Conservation (phyloP, 2,888 invertebrate genomes). For the Gibbula magus region DNA sequence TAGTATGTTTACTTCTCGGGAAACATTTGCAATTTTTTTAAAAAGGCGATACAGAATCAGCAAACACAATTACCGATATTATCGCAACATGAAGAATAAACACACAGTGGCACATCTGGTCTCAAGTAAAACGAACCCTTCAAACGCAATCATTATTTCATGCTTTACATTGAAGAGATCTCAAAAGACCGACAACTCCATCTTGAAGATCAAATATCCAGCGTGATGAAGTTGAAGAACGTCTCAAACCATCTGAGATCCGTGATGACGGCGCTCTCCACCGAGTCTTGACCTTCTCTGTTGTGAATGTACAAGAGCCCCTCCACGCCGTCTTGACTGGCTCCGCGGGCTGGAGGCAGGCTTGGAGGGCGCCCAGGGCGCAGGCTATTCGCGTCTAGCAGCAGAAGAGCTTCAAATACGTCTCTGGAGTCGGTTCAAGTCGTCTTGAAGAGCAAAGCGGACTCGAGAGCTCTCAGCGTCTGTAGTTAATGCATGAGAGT, state of each 20-base stretch:
- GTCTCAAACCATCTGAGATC: constrained; percentile 15
- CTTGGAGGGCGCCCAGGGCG: not conserved
- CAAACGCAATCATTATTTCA: constrained; percentile 21
- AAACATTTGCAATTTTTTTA: too few relatives aligned
- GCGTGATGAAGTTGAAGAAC: constrained; percentile 3
- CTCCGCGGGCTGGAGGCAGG: not conserved
- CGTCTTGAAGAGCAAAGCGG: constrained; percentile 3
- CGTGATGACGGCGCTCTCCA: not conserved
- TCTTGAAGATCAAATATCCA: constrained; percentile 20
- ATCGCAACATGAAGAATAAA: too few relatives aligned
- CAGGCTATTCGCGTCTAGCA: constrained; percentile 1
- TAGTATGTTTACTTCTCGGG: too few relatives aligned
- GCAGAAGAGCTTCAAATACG: constrained; percentile 2
- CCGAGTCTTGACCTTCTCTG: constrained; percentile 2
- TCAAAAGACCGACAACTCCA: constrained; percentile 14
- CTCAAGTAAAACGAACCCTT: constrained; percentile 9
- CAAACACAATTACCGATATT: too few relatives aligned
- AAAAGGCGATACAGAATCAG: too few relatives aligned
- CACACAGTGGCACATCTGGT: constrained; percentile 7
- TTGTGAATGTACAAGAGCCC: not conserved
- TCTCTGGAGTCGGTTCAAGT: not conserved
- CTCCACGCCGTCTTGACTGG: not conserved
- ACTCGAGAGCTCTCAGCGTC: not conserved
- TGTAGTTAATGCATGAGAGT: constrained; percentile 19
- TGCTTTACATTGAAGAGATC: constrained; percentile 9